Base-by-base conservation (phyloP, 1,140 invertebrate species). In the Heliconius hewitsoni region DNA sequence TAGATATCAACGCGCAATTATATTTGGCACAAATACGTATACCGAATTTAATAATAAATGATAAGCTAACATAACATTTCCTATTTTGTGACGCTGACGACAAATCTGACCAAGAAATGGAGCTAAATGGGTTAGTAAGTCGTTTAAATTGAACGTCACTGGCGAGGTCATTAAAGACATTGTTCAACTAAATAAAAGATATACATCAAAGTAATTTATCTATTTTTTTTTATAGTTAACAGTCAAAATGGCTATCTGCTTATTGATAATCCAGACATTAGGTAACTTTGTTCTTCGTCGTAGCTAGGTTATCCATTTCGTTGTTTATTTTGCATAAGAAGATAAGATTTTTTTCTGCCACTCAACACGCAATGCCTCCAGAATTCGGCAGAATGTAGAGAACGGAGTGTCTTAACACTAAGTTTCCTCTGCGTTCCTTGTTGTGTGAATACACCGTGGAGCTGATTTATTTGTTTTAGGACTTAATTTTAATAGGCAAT, bases 21-120 rank as follows among this genome's bases (percentile, higher is more conserved):
- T 79, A 79, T 70, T 79, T 30, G 27, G 46, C 73, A 70, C 30
- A 70, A 37, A 70, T 42, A 66, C 11, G 52, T 60, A n/a, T 39
- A 66, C 60, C 78, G 57, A 77, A 77, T 74, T 30, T 76, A 77
- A 79, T 79, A 70, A 50, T 60, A 60, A 70, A n/a, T 50, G 78
- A 79, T 79, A 79, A 79, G 60, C 39, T 34, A 70, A 66, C 73
- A 46, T 46, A 78, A 42, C 52, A 78, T 73, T 73, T 60, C 27
- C 27, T 66, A 66, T 66, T 27, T 66, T 30, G 60, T 66, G 60
- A 30, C 3, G 60, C 11, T 30, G 27, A 66, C 27, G 60, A 66
- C 60, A 5, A 30, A 23, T n/a, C 27, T 66, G 27, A 66, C 27
- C 27, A 66, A 30, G 60, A 30, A 66, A 66, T 4, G 9, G 27